These are phyloP conservation scores for Drosophila paracracens DNA, from an alignment of 2,888 invertebrate genomes.

Conservation along the genomic window DNA sequence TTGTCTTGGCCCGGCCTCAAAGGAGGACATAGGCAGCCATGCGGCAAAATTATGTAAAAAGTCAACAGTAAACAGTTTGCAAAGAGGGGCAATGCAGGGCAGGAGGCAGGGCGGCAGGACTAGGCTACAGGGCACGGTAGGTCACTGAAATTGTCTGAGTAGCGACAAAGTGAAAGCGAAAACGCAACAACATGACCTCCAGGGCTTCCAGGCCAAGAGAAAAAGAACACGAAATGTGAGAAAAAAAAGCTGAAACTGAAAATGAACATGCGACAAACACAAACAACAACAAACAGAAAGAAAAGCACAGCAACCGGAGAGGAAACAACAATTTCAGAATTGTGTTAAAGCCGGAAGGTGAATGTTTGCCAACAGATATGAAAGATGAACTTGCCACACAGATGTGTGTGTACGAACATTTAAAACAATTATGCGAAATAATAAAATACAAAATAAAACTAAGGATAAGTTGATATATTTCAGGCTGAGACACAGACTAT, in stretches of 20 bases:
- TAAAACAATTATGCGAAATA: no score
- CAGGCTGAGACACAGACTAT: neutral
- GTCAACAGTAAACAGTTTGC: slow-evolving; percentile 60
- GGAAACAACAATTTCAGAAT: slow-evolving; percentile 13
- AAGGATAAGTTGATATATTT: neutral
- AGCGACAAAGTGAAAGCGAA: slow-evolving; percentile 66
- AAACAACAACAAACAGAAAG: slow-evolving; percentile 14
- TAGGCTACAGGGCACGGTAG: slow-evolving; percentile 27
- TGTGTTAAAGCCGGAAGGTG: slow-evolving; percentile 13
- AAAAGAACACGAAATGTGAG: slow-evolving; percentile 35
- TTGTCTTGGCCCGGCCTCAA: slow-evolving; percentile 39
- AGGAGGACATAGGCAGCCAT: slow-evolving; percentile 66
- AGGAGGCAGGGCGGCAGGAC: neutral
- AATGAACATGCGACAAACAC: slow-evolving; percentile 63
- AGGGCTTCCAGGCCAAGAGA: slow-evolving; percentile 44
- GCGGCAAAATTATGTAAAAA: slow-evolving; percentile 78
- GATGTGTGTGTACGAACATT: neutral
- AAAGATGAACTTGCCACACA: neutral
- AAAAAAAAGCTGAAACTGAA: slow-evolving; percentile 57
- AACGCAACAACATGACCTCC: slow-evolving; percentile 63
- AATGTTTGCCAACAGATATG: neutral
- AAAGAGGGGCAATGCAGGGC: slow-evolving; percentile 6
- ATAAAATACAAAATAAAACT: neutral
- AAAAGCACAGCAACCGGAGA: slow-evolving; percentile 6
- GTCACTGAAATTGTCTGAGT: slow-evolving; percentile 65